Conservation (phyloP, 2,888 invertebrate genomes). For the Sarcophaga variegata region DNA sequence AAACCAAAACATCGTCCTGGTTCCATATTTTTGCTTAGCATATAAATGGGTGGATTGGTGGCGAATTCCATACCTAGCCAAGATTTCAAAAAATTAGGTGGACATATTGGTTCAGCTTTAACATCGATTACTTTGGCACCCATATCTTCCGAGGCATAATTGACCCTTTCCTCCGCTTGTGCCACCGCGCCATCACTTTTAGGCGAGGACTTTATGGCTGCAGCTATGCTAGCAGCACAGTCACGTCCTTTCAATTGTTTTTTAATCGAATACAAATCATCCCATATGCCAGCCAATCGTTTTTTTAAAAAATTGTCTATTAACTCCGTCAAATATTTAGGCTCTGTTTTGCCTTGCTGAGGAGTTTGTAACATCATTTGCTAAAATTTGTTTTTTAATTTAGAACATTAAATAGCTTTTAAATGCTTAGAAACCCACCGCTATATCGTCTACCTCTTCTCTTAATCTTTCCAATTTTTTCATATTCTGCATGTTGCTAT, state of each 20-base stretch:
- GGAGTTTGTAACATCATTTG: slow-evolving; percentile 66
- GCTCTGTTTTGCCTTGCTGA: slow-evolving; percentile 37
- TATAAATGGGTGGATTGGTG: slow-evolving; percentile 75
- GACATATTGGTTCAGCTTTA: slow-evolving; percentile 72
- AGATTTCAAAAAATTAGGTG: slow-evolving; percentile 67
- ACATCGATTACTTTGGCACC: slow-evolving; percentile 74
- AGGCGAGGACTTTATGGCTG: neutral
- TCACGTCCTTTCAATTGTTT: slow-evolving; percentile 67
- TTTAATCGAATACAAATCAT: slow-evolving; percentile 75
- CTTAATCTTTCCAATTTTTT: slow-evolving; percentile 69
- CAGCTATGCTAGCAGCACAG: slow-evolving; percentile 40
- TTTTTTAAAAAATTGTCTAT: slow-evolving; percentile 73
- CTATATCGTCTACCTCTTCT: slow-evolving; percentile 73
- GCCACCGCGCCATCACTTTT: neutral
- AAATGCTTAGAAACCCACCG: slow-evolving; percentile 63
- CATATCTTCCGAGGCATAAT: slow-evolving; percentile 76
- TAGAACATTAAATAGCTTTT: too few relatives aligned
- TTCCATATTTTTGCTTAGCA: slow-evolving; percentile 71
- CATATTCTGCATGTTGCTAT: slow-evolving; percentile 69
- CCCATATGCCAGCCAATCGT: slow-evolving; percentile 73
- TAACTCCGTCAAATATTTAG: slow-evolving; percentile 68
- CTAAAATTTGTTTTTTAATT: slow-evolving; percentile 38
- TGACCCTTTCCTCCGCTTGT: slow-evolving; percentile 68
- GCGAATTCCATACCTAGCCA: slow-evolving; percentile 74
- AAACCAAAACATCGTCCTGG: slow-evolving; percentile 77